These are phyloP conservation scores for Myotis pilosus DNA, from an alignment of 2,797 vertebrate genomes.

Conservation along the genomic window DNA sequence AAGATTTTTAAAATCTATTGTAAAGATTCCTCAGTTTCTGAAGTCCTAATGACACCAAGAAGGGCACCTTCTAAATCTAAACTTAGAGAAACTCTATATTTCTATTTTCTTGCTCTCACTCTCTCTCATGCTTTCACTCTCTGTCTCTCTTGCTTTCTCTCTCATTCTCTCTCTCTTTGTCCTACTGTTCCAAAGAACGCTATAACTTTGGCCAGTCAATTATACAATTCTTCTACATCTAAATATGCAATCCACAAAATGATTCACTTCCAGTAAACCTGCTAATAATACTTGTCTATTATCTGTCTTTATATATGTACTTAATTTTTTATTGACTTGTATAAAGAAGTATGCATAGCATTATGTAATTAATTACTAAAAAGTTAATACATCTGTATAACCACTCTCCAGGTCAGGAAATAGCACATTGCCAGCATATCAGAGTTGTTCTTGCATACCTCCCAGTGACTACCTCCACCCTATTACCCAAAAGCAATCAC, in stretches of 20 bases:
- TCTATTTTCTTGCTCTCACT: not conserved
- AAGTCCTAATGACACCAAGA: not conserved
- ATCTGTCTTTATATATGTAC: not conserved
- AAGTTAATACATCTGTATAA: not conserved
- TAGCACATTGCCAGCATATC: not conserved
- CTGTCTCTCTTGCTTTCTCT: not conserved
- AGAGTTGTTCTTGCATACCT: not conserved
- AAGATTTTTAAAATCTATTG: not conserved
- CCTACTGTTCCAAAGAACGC: not conserved
- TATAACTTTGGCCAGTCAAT: not conserved
- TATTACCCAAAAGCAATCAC: not conserved
- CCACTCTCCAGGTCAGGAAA: not conserved
- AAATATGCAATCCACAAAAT: not conserved
- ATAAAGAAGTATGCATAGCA: not conserved
- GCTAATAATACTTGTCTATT: not conserved
- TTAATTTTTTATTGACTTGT: conserved; percentile 16
- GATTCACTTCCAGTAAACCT: not conserved
- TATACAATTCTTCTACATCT: not conserved
- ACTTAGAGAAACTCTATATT: not conserved
- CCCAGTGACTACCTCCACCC: not conserved
- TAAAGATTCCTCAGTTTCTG: not conserved
- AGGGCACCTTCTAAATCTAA: not conserved
- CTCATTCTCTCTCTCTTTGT: not conserved
- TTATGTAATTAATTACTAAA: not conserved
- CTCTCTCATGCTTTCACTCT: too few relatives aligned